phyloP scores from a whole-genome alignment of 2,888 invertebrate genomes.

The Eupithecia insigniata region DNA sequence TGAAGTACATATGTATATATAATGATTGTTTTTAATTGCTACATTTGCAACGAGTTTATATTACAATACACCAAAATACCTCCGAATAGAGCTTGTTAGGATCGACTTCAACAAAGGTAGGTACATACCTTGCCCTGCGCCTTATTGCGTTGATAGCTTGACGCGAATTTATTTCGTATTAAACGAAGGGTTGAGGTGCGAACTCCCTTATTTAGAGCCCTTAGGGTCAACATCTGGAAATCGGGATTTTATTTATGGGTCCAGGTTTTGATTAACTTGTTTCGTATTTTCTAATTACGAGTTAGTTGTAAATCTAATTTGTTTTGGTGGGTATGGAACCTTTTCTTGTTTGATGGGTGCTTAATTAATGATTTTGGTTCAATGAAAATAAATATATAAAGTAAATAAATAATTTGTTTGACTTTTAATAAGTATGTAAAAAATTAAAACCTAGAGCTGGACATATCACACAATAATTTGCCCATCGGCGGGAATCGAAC shows the following conservation, averaged over 20 bases:
- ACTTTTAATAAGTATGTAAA: too few relatives aligned
- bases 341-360: slow-evolving; percentile 1
- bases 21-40: too few relatives aligned
- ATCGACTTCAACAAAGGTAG: neutral
- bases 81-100: neutral
- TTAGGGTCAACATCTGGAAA: slow-evolving; percentile 69
- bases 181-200: slow-evolving; percentile 79
- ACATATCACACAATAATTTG: neutral
- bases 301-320: slow-evolving; percentile 29
- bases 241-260: slow-evolving; percentile 53
- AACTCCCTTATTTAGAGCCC: slow-evolving; percentile 69
- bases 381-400: neutral
- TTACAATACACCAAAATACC: neutral
- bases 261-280: slow-evolving; percentile 52
- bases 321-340: slow-evolving; percentile 16
- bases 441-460: neutral
- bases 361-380: neutral
- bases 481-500: neutral
- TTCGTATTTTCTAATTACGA: slow-evolving; percentile 41
- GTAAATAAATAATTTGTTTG: too few relatives aligned
- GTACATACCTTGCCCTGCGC: slow-evolving; percentile 54
- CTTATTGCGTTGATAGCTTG: slow-evolving; percentile 80
- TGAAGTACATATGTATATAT: too few relatives aligned
- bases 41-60: neutral
- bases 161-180: slow-evolving; percentile 80